These are phyloP conservation scores for Beroe ovata DNA, from an alignment of 37 sponge, comb jelly and placozoan species.

Conservation along the genomic window DNA sequence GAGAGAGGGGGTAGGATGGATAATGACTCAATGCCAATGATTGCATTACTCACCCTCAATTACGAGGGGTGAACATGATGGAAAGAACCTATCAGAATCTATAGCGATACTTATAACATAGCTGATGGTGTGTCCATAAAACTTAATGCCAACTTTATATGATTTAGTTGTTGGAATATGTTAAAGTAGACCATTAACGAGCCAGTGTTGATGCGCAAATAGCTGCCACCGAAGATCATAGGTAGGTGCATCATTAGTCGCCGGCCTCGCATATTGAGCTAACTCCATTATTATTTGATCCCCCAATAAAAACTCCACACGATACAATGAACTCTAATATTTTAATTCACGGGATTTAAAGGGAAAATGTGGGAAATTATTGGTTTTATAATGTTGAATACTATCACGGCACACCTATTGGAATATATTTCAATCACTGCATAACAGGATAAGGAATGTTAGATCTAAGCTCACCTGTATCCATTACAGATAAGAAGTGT, in stretches of 20 bases:
- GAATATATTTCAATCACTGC: too few species aligned
- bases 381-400: too few species aligned
- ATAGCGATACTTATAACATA: too few species aligned
- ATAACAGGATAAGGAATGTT: too few species aligned
- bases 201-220: neutral
- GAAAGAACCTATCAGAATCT: too few species aligned
- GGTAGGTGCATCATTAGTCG: neutral
- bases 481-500: constrained; percentile 67
- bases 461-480: constrained; percentile 17
- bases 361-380: too few species aligned
- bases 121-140: neutral
- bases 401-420: too few species aligned
- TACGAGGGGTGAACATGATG: too few species aligned
- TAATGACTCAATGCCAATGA: too few species aligned
- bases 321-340: neutral
- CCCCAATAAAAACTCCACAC: neutral
- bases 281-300: neutral
- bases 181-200: neutral
- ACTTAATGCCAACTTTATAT: neutral
- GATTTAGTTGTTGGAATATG: neutral
- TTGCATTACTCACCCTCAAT: too few species aligned
- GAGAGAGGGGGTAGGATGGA: too few species aligned
- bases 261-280: neutral
- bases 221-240: neutral
- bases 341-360: neutral